Base-by-base conservation (phyloP, 2,888 invertebrate species). In the Malthinus flaveolus region DNA sequence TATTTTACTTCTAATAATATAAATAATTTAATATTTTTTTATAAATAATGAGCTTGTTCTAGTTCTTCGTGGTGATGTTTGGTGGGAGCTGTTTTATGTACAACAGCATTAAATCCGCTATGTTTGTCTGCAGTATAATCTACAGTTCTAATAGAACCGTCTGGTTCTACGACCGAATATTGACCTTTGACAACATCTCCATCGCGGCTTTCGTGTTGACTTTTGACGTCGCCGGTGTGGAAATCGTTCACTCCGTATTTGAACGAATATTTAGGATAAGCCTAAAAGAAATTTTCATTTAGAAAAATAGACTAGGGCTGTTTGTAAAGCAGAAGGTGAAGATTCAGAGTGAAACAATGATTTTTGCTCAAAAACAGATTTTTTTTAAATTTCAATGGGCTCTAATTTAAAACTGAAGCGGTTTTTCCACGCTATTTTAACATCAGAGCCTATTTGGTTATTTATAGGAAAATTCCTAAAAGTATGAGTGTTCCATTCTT, bases 171-270 rank as follows among this genome's bases (percentile, higher is more conserved):
- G 9, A 78, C 61, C 1, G 75, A 73, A 61, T 78, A 78, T 55
- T 76, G 72, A 6, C 78, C 78, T 68, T 78, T 77, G 2, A 78
- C 78, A 6, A 73, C 71, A 58, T 78, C 77, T 9, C 78, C 78
- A 59, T 78, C 77, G 35, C 78, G 66, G 7, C 72, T 71, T 60
- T 78, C 78, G 32, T 74, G 74, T 47, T 77, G 76, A 48, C 71
- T 72, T 56, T 78, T 78, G 39, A 76, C 74, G 59, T 78, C 78
- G 5, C 78, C 78, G 3, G 77, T 77, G 59, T 76, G 75, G 61
- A 71, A 74, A 63, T 78, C 77, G 53, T 71, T 74, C n/a, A 78
- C 77, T 6, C 76, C 78, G 55, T 78, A 78, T 65, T 75, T 76
- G 68, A 76, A 78, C 6, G 70, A 61, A 63, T 78, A 78, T 62